Percentiles rank a stretch among this genome's conserved stretches.
phyloP scores from a whole-genome alignment of 2,888 invertebrate species.

The Eupithecia dodoneata region DNA sequence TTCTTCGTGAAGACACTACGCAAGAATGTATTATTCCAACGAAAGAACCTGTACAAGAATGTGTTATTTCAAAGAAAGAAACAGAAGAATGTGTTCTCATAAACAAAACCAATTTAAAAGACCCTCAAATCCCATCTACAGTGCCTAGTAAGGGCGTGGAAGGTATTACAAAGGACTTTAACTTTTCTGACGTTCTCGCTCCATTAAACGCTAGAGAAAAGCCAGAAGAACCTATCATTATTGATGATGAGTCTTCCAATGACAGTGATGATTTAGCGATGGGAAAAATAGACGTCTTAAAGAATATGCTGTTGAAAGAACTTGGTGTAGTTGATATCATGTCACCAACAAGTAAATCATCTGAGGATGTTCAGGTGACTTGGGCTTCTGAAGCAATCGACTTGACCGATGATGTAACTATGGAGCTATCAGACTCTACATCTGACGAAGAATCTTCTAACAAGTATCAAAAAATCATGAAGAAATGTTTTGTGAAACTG shows the following conservation, averaged over 20 bases:
- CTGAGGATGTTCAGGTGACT: constrained; percentile 20
- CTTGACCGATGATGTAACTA: constrained; percentile 13
- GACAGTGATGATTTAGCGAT: constrained; percentile 46
- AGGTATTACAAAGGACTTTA: constrained; percentile 26
- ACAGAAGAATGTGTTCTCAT: background rate
- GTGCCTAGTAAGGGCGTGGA: constrained; percentile 27
- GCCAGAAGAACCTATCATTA: constrained; percentile 44
- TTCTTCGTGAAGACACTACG: background rate
- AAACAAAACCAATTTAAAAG: background rate
- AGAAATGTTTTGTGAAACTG: constrained; percentile 57
- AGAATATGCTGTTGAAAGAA: constrained; percentile 56
- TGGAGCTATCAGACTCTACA: constrained; percentile 1
- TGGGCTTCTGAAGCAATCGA: constrained; percentile 43
- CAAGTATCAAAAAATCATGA: constrained; percentile 26
- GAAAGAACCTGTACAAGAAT: background rate
- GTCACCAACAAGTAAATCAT: constrained; percentile 11
- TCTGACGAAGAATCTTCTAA: background rate
- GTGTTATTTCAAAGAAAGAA: background rate
- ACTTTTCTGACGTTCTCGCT: constrained; percentile 20
- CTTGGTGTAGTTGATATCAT: constrained; percentile 41
- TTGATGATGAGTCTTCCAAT: constrained; percentile 67
- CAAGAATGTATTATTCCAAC: background rate
- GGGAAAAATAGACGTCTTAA: constrained; percentile 52
- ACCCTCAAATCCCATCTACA: constrained; percentile 3
- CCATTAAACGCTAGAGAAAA: constrained; percentile 13